Evolutionary conservation across 2,888 invertebrate genomes (phyloP).

Genomic region (Tachystola acroxantha): DNA sequence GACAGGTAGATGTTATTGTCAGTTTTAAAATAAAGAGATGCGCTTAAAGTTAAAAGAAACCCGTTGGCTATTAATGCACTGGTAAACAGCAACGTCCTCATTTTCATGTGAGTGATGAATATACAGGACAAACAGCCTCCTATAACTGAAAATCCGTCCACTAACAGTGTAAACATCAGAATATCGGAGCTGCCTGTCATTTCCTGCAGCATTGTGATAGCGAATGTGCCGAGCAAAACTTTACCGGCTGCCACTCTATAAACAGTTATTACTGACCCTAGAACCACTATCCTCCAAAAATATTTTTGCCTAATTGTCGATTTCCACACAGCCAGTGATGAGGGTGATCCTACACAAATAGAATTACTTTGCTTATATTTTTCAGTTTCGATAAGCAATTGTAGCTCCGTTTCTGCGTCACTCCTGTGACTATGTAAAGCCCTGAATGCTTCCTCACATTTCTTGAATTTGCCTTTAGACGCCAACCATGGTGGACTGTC

Average conservation of each 20-base stretch:
- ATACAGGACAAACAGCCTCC: slow-evolving; percentile 19
- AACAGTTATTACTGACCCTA: slow-evolving; percentile 14
- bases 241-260: slow-evolving; percentile 17
- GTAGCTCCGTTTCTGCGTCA: slow-evolving; percentile 17
- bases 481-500: slow-evolving; percentile 31
- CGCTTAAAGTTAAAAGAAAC: slow-evolving; percentile 14
- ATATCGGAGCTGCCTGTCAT: slow-evolving; percentile 19
- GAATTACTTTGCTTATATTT: slow-evolving; percentile 10
- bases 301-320: slow-evolving; percentile 13
- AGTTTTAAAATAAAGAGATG: slow-evolving; percentile 14
- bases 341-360: not conserved
- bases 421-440: slow-evolving; percentile 14
- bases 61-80: slow-evolving; percentile 15
- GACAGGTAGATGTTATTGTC: slow-evolving; percentile 5
- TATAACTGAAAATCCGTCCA: slow-evolving; percentile 13
- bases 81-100: slow-evolving; percentile 18
- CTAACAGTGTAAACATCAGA: slow-evolving; percentile 17
- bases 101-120: slow-evolving; percentile 15
- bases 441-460: slow-evolving; percentile 20
- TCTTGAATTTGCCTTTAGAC: slow-evolving; percentile 23
- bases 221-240: slow-evolving; percentile 16
- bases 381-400: slow-evolving; percentile 18
- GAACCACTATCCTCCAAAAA: slow-evolving; percentile 17
- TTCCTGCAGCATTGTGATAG: slow-evolving; percentile 19
- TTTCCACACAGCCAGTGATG: slow-evolving; percentile 6